phyloP scores from a whole-genome alignment of 2,113 vertebrate genomes.

The Alouatta palliata region DNA sequence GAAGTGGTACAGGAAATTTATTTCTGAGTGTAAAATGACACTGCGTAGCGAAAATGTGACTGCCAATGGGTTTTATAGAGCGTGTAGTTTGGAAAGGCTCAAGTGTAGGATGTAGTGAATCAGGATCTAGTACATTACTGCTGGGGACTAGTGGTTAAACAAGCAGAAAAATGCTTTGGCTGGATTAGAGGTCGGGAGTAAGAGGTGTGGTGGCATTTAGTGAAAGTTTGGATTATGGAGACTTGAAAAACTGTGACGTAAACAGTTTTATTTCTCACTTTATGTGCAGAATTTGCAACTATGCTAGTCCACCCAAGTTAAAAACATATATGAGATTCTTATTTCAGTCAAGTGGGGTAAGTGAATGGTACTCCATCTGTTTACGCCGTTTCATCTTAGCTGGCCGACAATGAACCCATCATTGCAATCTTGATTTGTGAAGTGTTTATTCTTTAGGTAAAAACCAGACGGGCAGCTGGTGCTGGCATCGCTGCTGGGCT shows the following conservation, averaged over 20 bases:
- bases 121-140: neutral
- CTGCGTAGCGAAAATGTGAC: neutral
- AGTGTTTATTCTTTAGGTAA: neutral
- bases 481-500: neutral
- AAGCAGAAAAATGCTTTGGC: neutral
- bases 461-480: neutral
- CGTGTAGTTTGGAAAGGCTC: neutral
- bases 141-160: neutral
- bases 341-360: neutral
- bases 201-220: neutral
- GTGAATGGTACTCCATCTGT: neutral
- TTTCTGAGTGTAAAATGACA: neutral
- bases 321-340: neutral
- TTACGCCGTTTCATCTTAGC: neutral
- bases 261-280: neutral
- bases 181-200: neutral
- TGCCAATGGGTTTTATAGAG: neutral
- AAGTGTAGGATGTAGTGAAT: neutral
- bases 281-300: neutral
- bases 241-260: neutral
- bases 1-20: neutral
- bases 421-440: neutral
- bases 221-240: neutral
- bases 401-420: neutral
- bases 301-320: neutral